Percentiles rank a stretch among this genome's conserved stretches.
phyloP scores from a whole-genome alignment of 2,797 vertebrate genomes.

The Periparus ater region DNA sequence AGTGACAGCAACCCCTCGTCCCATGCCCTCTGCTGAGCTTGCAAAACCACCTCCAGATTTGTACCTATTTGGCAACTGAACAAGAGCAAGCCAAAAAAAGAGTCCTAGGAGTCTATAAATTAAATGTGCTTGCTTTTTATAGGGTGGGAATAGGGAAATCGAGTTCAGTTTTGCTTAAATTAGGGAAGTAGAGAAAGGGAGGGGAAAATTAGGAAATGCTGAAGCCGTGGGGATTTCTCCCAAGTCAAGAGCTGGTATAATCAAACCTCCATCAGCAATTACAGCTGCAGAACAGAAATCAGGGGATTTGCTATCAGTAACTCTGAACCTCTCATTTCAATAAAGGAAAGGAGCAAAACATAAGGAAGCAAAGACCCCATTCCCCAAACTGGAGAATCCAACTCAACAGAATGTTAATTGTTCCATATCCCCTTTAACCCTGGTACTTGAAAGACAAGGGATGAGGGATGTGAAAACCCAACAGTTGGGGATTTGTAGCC shows the following conservation, averaged over 20 bases:
- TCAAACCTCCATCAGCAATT: neutral
- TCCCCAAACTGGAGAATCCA: neutral
- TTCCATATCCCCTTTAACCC: neutral
- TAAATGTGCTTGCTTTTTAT: neutral
- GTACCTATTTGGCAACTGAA: conserved; percentile 2
- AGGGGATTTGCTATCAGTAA: neutral
- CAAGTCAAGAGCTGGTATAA: neutral
- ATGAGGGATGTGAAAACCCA: neutral
- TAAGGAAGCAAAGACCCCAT: neutral
- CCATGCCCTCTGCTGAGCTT: conserved; percentile 63
- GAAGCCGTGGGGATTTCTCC: neutral
- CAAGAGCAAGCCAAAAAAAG: neutral
- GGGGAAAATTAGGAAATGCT: neutral
- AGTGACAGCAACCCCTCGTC: conserved; percentile 16
- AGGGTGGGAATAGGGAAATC: neutral
- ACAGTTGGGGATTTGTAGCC: neutral
- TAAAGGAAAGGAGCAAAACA: neutral
- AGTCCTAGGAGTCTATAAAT: neutral
- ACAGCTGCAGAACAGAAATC: neutral
- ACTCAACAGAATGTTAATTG: neutral
- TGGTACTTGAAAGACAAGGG: neutral
- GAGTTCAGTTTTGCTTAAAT: neutral
- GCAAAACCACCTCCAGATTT: conserved; percentile 17
- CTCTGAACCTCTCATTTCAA: neutral
- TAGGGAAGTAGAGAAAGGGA: neutral